Evolutionary conservation across 2,888 invertebrate species (phyloP), one percentile per base, ranked within the genome.

Genomic region (Pediacus dermestoides): DNA sequence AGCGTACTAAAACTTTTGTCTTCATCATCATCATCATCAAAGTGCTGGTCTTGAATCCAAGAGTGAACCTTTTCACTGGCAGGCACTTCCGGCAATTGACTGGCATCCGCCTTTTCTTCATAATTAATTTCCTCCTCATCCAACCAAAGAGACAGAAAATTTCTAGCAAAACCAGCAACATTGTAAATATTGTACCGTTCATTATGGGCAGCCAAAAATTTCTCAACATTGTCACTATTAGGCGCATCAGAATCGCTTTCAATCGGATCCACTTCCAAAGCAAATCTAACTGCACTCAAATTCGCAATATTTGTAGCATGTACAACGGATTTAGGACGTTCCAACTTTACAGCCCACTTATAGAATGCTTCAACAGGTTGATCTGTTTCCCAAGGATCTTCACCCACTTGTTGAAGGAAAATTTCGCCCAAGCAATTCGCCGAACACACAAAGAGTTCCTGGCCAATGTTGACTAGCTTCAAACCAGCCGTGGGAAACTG

Each of bases 91-190:
- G 50, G 51, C n/a, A 51, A 32, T 14, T 31, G 11, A n/a, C n/a
- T n/a, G n/a, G n/a, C n/a, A n/a, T 25, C 16, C 8, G 32, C 39
- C 2, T 23, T 25, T 27, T 44, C 42, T 26, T 42, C 43, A 3
- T 41, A 32, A 16, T 46, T 42, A 4, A 42, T 37, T 13, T 44
- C 51, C 1, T 46, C 50, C 16, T 45, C 50, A 13, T 52, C 53
- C 8, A 52, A 46, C 60, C 60, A 60, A 30, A 56, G 44, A 10
- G 42, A 39, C 6, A 53, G 34, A 42, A 60, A 57, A 33, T 53
- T 48, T 35, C 42, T 39, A 7, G 55, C 60, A 34, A 55, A 41
- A 3, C 44, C 41, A 21, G 53, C 44, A 11, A 58, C 34, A 34
- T 52, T 47, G 6, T 42, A 40, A 7, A 38, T 47, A 13, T 31